phyloP scores from a whole-genome alignment of 37 sponge, comb jelly and placozoan species.

The Cliona cf. orientalis region DNA sequence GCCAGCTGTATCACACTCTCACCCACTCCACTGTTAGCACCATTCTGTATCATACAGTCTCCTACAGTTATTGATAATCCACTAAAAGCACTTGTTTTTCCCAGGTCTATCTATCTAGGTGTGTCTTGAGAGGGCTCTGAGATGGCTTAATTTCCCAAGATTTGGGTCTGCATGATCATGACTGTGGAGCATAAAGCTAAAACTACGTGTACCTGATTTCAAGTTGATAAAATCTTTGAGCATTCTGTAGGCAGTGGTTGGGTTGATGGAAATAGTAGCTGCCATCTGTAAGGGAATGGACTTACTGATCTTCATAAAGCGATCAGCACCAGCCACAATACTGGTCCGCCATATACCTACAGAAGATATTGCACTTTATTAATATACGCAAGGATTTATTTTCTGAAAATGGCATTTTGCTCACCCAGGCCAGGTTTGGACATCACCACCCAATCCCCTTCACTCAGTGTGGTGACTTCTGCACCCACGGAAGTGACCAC shows the following conservation, averaged over 20 bases:
- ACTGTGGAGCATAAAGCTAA: no score
- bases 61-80: no score
- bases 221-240: slow-evolving; percentile 85
- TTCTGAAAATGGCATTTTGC: neutral
- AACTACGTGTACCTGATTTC: slow-evolving; percentile 46
- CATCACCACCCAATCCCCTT: slow-evolving; percentile 87
- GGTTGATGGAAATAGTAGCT: slow-evolving; percentile 86
- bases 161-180: neutral
- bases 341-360: slow-evolving; percentile 85
- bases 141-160: neutral
- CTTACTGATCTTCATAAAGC: slow-evolving; percentile 54
- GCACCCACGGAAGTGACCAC: slow-evolving; percentile 71
- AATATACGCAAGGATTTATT: neutral
- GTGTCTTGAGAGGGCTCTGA: neutral
- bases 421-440: slow-evolving; percentile 72
- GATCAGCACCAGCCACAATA: slow-evolving; percentile 29
- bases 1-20: slow-evolving; percentile 89
- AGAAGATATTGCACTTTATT: neutral
- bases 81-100: no score
- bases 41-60: slow-evolving; percentile 87
- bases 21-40: slow-evolving; percentile 95
- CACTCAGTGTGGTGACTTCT: slow-evolving; percentile 35
- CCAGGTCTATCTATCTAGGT: neutral
- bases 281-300: slow-evolving; percentile 59
- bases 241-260: slow-evolving; percentile 95